Conservation (phyloP, 2,888 invertebrate species). For the Chromoteleia sp. region DNA sequence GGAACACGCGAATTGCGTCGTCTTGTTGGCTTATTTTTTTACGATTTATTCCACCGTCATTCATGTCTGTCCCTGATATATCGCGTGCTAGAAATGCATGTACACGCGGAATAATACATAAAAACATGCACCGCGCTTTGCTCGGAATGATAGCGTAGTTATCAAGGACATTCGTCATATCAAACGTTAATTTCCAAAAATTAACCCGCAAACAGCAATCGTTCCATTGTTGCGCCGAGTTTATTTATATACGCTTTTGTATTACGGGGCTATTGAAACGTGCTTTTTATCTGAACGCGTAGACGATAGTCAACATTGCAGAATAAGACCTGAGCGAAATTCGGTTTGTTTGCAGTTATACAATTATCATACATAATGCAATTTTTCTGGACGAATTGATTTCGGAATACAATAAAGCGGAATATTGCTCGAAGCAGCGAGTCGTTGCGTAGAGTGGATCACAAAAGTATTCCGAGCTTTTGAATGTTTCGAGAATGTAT, state of each 20-base stretch:
- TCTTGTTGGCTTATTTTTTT: conserved; percentile 51
- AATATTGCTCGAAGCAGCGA: conserved; percentile 39
- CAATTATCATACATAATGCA: conserved; percentile 48
- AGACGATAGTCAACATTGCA: conserved; percentile 32
- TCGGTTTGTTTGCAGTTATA: conserved; percentile 28
- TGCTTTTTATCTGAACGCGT: conserved; percentile 26
- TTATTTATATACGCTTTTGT: conserved; percentile 29
- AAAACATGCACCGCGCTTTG: conserved; percentile 21
- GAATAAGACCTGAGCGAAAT: conserved; percentile 19
- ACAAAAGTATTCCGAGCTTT: conserved; percentile 26
- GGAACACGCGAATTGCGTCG: conserved; percentile 41
- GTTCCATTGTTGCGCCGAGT: conserved; percentile 1
- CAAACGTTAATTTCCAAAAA: conserved; percentile 32
- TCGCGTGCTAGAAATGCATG: conserved; percentile 28
- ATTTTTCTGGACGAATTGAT: conserved; percentile 39
- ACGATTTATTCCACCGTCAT: conserved; percentile 54
- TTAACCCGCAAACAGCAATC: conserved; percentile 24
- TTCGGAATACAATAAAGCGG: conserved; percentile 45
- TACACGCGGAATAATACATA: conserved; percentile 19
- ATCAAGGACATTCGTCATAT: conserved; percentile 26
- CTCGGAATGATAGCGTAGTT: conserved; percentile 21
- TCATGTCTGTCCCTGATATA: conserved; percentile 24
- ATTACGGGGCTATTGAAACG: conserved; percentile 17
- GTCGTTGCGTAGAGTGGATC: conserved; percentile 5
- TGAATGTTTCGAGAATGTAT: conserved; percentile 27